Evolutionary conservation across 2,888 invertebrate genomes (phyloP).

Genomic region (Lasiommata megera): DNA sequence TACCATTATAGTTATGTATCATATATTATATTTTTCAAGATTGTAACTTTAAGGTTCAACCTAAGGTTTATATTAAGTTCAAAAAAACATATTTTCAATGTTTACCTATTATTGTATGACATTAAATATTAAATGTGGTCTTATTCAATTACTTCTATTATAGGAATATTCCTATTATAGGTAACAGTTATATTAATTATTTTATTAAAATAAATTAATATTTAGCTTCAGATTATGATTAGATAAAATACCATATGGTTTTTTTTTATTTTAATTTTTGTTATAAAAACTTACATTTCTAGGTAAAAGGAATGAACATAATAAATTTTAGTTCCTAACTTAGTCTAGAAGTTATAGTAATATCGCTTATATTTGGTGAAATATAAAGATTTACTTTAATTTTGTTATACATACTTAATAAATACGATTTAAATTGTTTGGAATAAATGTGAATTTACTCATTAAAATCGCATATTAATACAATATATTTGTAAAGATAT

Average conservation of each 20-base stretch:
- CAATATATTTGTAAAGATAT: not conserved
- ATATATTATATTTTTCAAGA: too few relatives aligned
- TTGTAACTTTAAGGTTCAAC: too few relatives aligned
- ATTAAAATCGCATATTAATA: not conserved
- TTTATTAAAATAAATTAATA: too few relatives aligned
- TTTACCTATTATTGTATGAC: too few relatives aligned
- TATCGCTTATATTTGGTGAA: conserved; percentile 27
- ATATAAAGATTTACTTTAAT: conserved; percentile 29
- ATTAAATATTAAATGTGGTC: too few relatives aligned
- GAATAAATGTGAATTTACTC: not conserved
- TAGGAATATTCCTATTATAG: too few relatives aligned
- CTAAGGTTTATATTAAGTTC: too few relatives aligned
- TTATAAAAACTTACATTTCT: not conserved
- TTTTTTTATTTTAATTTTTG: not conserved
- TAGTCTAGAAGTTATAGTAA: conserved; percentile 12
- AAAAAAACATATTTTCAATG: too few relatives aligned
- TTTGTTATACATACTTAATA: not conserved
- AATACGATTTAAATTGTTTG: conserved; percentile 3
- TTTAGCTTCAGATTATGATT: too few relatives aligned
- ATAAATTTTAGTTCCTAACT: conserved; percentile 8
- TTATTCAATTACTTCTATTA: too few relatives aligned
- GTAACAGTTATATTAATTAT: too few relatives aligned
- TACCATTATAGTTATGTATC: too few relatives aligned
- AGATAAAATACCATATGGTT: not conserved
- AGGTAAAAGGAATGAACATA: conserved; percentile 20